Percentiles rank a stretch among this genome's conserved stretches.
Conservation (phyloP, 2,113 vertebrate genomes). For the Leptodactylus fuscus region DNA sequence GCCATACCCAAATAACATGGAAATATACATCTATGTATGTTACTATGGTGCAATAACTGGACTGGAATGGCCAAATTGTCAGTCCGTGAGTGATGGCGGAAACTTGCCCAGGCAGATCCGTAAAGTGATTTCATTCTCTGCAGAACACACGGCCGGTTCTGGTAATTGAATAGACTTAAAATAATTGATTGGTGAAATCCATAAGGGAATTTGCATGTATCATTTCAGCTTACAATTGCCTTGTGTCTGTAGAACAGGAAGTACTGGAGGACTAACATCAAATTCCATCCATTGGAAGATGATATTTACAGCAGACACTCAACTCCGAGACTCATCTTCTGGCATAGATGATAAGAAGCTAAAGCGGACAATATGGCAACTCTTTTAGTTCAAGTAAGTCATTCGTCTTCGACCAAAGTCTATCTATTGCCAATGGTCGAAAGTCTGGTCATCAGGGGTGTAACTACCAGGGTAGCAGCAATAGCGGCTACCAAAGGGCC, state of each 20-base stretch:
- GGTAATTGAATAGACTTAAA: conserved; percentile 13
- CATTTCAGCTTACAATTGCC: not conserved
- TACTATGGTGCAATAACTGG: not conserved
- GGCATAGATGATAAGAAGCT: not conserved
- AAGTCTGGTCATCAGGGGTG: no score
- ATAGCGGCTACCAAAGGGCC: no score
- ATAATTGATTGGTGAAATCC: conserved; percentile 42
- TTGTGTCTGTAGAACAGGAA: conserved; percentile 21
- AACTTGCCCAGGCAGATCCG: not conserved
- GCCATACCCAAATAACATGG: not conserved
- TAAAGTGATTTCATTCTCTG: not conserved
- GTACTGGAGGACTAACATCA: not conserved
- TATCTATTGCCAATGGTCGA: no score
- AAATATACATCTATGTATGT: not conserved
- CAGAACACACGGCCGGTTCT: not conserved
- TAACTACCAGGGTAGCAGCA: no score
- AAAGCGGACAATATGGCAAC: not conserved
- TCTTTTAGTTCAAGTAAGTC: not conserved
- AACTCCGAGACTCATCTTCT: not conserved
- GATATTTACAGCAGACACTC: not conserved
- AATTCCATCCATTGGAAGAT: conserved; percentile 9
- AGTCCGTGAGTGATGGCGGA: not conserved
- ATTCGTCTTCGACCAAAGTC: no score
- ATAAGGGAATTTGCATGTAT: conserved; percentile 18
- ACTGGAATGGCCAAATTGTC: not conserved